Conservation (phyloP, 2,888 invertebrate genomes). For the Tetheella fluctuosa region DNA sequence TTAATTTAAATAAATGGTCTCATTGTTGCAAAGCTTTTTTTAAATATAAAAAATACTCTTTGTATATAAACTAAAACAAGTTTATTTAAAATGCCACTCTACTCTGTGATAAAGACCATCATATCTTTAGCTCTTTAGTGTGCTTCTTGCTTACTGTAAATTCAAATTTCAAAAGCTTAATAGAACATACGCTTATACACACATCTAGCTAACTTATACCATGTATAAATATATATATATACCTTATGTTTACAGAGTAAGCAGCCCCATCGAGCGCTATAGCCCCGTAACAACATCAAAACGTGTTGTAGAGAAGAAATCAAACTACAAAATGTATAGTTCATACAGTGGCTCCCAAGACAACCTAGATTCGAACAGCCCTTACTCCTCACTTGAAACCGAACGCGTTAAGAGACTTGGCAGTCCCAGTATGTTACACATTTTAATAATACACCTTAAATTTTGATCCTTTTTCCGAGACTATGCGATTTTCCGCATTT, state of each 20-base stretch:
- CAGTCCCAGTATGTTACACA: slow-evolving; percentile 68
- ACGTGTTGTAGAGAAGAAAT: slow-evolving; percentile 73
- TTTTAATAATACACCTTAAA: slow-evolving; percentile 20
- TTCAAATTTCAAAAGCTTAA: neutral
- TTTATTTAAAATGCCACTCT: neutral
- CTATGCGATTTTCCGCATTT: slow-evolving; percentile 5
- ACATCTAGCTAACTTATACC: slow-evolving; percentile 17
- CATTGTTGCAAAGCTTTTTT: neutral
- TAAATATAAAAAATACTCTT: neutral
- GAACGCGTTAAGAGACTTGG: slow-evolving; percentile 70
- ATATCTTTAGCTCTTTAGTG: neutral
- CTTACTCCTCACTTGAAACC: slow-evolving; percentile 70
- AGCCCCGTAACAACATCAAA: slow-evolving; percentile 77
- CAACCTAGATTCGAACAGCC: slow-evolving; percentile 71
- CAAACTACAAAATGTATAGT: slow-evolving; percentile 78
- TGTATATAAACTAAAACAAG: neutral
- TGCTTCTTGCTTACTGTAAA: neutral
- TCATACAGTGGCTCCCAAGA: slow-evolving; percentile 77
- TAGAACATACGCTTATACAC: neutral
- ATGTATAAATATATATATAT: slow-evolving; percentile 15
- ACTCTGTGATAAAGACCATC: neutral
- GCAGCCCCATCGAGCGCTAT: slow-evolving; percentile 72
- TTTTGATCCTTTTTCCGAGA: neutral
- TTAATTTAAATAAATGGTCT: neutral
- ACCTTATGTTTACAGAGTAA: slow-evolving; percentile 54